Evolutionary conservation across 2,888 invertebrate species (phyloP).

Genomic region (Agrilus mali): DNA sequence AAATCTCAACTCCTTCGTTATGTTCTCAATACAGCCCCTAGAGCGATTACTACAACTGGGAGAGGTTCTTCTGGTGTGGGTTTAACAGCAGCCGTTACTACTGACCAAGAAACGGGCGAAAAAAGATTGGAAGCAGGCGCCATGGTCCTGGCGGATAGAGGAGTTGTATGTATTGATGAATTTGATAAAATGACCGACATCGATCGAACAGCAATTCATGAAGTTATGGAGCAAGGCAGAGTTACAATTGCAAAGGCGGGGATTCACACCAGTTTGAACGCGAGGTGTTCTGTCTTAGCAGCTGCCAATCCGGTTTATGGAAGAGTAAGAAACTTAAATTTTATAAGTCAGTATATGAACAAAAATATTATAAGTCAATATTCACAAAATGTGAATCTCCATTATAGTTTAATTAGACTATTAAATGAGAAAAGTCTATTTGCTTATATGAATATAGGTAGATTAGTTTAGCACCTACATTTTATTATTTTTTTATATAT

Average conservation of each 20-base stretch:
- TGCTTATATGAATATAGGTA: too few species aligned
- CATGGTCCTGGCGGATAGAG: constrained; percentile 98
- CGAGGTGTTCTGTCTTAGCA: constrained; percentile 92
- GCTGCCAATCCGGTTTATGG: constrained; percentile 99
- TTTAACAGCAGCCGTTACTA: constrained; percentile 95
- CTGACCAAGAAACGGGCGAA: constrained; percentile 78
- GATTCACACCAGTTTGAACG: constrained; percentile 94
- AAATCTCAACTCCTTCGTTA: constrained; percentile 93
- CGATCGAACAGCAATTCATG: constrained; percentile 97
- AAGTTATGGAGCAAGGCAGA: constrained; percentile 98
- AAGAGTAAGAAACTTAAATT: constrained; percentile 49
- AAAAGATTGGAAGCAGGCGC: constrained; percentile 87
- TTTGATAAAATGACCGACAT: constrained; percentile 99
- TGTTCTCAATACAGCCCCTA: constrained; percentile 85
- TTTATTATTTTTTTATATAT: too few species aligned
- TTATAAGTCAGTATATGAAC: too few species aligned
- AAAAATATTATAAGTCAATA: too few species aligned
- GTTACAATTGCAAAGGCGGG: constrained; percentile 99
- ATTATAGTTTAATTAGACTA: constrained; percentile 3
- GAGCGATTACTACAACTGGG: constrained; percentile 95
- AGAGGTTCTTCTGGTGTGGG: constrained; percentile 97
- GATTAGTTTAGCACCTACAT: too few species aligned
- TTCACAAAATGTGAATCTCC: too few species aligned
- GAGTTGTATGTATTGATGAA: constrained; percentile 95
- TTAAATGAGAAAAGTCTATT: too few species aligned